Evolutionary conservation across 2,888 invertebrate species (phyloP), one percentile per base, ranked within the genome.

Genomic region (Cataglyphis rosenhaueri): DNA sequence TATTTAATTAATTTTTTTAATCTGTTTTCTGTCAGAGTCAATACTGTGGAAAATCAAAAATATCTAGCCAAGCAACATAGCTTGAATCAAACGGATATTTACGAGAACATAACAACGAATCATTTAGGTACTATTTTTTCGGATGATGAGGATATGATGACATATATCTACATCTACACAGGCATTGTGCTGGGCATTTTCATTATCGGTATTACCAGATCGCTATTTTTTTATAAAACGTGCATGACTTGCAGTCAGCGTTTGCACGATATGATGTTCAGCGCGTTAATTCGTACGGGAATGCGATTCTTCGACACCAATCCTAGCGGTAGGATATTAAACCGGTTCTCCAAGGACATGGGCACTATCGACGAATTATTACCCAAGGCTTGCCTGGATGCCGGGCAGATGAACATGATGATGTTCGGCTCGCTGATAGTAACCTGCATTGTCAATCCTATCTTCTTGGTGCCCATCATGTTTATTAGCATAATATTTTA

Each of bases 301-400:
- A 96, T 97, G 95, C 93, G 96, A 79, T 98, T 98, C 94, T 98
- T 98, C 92, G 98, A 98, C 91, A 97, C 96, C 0, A 98, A 98
- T 94, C 97, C 98, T 2, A 96, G 97, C 89, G 97, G 97, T 52
- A 95, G 97, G 75, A 97, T 98, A 86, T 95, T 98, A 64, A 97
- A 97, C 92, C 95, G 98, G 86, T 98, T 98, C 92, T 97, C 98
- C 0, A 98, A 98, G 92, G 98, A 98, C 92, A 96, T 98, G 92
- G 97, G 97, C 0, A 96, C 96, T 0, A 96, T 98, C 92, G 97
- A 97, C 90, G 97, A 97, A 90, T 93, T 97, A 10, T 62, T 90
- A 9, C 97, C 97, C 0, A 96, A 96, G 85, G 96, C 96, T 38
- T 94, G 96, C 65, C 92, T 97, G 70, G 97, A 97, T 91, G 95